These are phyloP conservation scores for Neodontobutis hainanensis DNA, from an alignment of 2,113 vertebrate species.

Conservation along the genomic window DNA sequence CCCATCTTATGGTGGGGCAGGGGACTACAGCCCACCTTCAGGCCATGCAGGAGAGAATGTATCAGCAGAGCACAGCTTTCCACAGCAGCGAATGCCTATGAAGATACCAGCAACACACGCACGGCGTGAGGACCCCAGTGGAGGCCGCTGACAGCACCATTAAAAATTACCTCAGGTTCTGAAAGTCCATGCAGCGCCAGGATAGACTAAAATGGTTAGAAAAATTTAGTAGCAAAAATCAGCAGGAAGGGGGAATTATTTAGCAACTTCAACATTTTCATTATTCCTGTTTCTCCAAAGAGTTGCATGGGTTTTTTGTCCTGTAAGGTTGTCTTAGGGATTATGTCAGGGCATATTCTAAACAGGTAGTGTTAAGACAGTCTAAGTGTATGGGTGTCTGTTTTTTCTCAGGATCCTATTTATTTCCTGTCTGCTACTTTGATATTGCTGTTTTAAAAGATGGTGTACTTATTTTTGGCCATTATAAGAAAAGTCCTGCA, in stretches of 20 bases:
- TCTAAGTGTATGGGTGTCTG: constrained; percentile 50
- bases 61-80: constrained; percentile 68
- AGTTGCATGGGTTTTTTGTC: constrained; percentile 45
- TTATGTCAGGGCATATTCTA: constrained; percentile 48
- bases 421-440: constrained; percentile 68
- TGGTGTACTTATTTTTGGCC: constrained; percentile 53
- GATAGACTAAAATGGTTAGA: constrained; percentile 25
- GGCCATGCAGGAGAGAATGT: constrained; percentile 75
- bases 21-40: constrained; percentile 81
- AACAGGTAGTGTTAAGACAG: constrained; percentile 50
- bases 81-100: constrained; percentile 69
- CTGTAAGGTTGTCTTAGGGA: constrained; percentile 34
- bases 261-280: constrained; percentile 35
- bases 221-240: constrained; percentile 32
- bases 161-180: constrained; percentile 66
- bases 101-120: constrained; percentile 70
- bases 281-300: constrained; percentile 76
- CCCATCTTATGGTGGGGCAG: constrained; percentile 70
- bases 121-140: constrained; percentile 76
- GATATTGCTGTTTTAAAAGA: constrained; percentile 46
- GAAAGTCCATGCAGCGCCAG: constrained; percentile 33
- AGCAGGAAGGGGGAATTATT: constrained; percentile 35
- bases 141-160: constrained; percentile 76
- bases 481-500: constrained; percentile 45
- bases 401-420: constrained; percentile 78